Conservation (phyloP, 2,888 invertebrate genomes). For the Cheilosia soror region DNA sequence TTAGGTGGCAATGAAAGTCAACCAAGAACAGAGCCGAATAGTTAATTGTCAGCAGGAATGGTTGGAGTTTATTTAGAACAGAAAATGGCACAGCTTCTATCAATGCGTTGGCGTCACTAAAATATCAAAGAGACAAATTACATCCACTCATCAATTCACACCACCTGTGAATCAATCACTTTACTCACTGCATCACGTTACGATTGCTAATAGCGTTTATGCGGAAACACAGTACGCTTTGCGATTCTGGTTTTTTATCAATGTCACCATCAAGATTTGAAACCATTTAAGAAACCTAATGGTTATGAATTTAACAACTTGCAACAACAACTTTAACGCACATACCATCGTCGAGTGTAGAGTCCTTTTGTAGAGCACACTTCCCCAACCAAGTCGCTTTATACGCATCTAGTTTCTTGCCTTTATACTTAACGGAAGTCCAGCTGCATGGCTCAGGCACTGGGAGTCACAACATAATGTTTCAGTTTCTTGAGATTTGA, state of each 20-base stretch:
- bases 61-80: conserved; percentile 94
- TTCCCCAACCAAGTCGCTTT: conserved; percentile 93
- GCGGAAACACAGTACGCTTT: conserved; percentile 89
- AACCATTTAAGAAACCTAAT: conserved; percentile 46
- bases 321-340: too few relatives aligned
- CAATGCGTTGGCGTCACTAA: conserved; percentile 94
- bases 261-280: conserved; percentile 86
- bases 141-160: not conserved
- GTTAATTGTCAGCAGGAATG: conserved; percentile 93
- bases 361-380: conserved; percentile 86
- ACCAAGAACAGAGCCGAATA: conserved; percentile 94
- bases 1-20: conserved; percentile 97
- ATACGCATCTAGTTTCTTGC: conserved; percentile 94
- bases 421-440: conserved; percentile 95
- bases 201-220: conserved; percentile 90
- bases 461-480: too few relatives aligned
- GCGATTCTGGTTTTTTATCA: conserved; percentile 86
- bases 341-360: conserved; percentile 80
- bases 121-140: conserved; percentile 77
- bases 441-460: too few relatives aligned
- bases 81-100: conserved; percentile 95
- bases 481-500: too few relatives aligned
- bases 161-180: conserved; percentile 19
- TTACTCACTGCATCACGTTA: conserved; percentile 90
- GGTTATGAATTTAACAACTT: conserved; percentile 16